These are phyloP conservation scores for Clarias pachynema DNA, from an alignment of 2,797 vertebrate species.

Conservation along the genomic window DNA sequence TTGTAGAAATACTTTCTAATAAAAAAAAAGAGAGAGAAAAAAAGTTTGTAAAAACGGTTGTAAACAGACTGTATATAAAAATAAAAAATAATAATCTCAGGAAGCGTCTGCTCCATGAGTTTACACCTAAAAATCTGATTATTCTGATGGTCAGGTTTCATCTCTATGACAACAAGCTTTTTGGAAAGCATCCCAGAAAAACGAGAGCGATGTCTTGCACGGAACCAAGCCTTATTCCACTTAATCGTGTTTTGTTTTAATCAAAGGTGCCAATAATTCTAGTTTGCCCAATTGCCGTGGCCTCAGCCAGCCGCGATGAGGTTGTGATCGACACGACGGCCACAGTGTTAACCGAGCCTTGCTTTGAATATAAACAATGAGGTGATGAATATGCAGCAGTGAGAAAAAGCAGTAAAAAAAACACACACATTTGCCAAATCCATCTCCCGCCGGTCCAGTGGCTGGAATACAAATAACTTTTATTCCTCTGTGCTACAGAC, in stretches of 20 bases:
- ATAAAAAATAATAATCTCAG: background rate
- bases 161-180: background rate
- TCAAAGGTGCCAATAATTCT: background rate
- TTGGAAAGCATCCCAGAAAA: background rate
- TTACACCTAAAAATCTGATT: too few species aligned
- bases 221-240: background rate
- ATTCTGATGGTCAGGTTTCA: background rate
- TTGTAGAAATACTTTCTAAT: background rate
- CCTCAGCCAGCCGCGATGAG: background rate
- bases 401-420: background rate
- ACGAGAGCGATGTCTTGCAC: background rate
- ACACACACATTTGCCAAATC: background rate
- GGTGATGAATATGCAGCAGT: background rate
- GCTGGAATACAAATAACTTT: slow-evolving; percentile 20
- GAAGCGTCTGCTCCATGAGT: background rate
- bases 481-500: background rate
- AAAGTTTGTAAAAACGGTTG: background rate
- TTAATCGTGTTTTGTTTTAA: background rate
- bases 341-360: too few species aligned
- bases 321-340: background rate
- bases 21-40: background rate
- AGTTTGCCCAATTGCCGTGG: background rate
- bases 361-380: background rate
- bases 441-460: background rate
- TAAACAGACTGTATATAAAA: background rate